Conservation (phyloP, 2,113 vertebrate species). For the human (Homo sapiens) region DNA sequence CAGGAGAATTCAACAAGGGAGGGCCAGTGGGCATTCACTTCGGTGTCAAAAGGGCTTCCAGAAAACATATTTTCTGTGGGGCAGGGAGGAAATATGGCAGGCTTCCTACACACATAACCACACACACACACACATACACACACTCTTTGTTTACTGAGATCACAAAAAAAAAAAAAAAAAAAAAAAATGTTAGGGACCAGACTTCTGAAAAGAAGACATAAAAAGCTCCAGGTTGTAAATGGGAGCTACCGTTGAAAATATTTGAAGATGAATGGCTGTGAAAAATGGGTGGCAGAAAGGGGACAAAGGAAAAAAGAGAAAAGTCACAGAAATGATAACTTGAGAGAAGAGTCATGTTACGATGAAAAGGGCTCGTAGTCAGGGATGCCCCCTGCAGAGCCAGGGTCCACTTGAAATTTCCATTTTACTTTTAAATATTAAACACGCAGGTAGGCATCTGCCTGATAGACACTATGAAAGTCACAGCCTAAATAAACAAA, state of each 20-base stretch:
- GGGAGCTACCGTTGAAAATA: not conserved
- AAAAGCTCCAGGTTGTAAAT: not conserved
- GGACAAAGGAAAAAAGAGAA: slow-evolving; percentile 35
- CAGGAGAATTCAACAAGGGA: slow-evolving; percentile 57
- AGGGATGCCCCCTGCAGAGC: not conserved
- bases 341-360: not conserved
- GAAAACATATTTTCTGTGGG: slow-evolving; percentile 57
- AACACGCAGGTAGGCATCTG: slow-evolving; percentile 65
- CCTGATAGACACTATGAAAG: slow-evolving; percentile 60
- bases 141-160: slow-evolving; percentile 41
- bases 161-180: not conserved
- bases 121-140: not conserved
- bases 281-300: not conserved
- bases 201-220: slow-evolving; percentile 39
- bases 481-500: slow-evolving; percentile 71
- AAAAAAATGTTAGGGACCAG: slow-evolving; percentile 13
- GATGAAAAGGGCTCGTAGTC: not conserved
- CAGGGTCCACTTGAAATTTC: slow-evolving; percentile 3
- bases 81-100: slow-evolving; percentile 54
- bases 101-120: not conserved
- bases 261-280: not conserved
- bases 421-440: slow-evolving; percentile 63
- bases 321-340: slow-evolving; percentile 14
- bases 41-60: slow-evolving; percentile 65
- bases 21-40: slow-evolving; percentile 55